Evolutionary conservation across 2,113 vertebrate species (phyloP).

Genomic region (Pongo pygmaeus): DNA sequence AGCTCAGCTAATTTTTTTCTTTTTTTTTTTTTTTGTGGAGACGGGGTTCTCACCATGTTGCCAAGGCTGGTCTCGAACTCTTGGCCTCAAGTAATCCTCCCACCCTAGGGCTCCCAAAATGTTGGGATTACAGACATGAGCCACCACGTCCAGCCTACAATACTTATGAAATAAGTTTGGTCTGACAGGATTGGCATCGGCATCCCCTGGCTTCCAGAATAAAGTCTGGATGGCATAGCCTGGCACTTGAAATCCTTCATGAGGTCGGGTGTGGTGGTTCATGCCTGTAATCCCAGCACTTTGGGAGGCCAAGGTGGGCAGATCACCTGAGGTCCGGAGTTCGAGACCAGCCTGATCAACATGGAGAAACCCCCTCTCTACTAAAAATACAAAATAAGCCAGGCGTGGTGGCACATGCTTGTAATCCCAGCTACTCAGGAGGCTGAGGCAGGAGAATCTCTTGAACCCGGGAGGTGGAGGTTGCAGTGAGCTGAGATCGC

Average conservation of each 20-base stretch:
- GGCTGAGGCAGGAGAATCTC: too few relatives aligned
- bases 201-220: background rate
- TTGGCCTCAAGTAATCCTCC: background rate
- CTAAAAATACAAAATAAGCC: too few relatives aligned
- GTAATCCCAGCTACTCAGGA: too few relatives aligned
- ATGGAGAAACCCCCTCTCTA: too few relatives aligned
- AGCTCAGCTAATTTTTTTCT: background rate
- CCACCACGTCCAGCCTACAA: background rate
- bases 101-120: background rate
- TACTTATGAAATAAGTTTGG: background rate
- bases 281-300: too few relatives aligned
- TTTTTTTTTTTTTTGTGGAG: background rate
- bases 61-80: background rate
- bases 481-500: too few relatives aligned
- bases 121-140: background rate
- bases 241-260: background rate
- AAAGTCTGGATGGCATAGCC: background rate
- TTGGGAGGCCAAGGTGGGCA: too few relatives aligned
- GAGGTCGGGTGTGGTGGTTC: too few relatives aligned
- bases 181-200: background rate
- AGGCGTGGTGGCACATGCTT: too few relatives aligned
- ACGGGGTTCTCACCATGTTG: background rate
- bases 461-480: too few relatives aligned
- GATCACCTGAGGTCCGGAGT: too few relatives aligned
- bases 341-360: too few relatives aligned